Conservation (phyloP, 2,113 vertebrate genomes). For the Sigmodon hispidus region DNA sequence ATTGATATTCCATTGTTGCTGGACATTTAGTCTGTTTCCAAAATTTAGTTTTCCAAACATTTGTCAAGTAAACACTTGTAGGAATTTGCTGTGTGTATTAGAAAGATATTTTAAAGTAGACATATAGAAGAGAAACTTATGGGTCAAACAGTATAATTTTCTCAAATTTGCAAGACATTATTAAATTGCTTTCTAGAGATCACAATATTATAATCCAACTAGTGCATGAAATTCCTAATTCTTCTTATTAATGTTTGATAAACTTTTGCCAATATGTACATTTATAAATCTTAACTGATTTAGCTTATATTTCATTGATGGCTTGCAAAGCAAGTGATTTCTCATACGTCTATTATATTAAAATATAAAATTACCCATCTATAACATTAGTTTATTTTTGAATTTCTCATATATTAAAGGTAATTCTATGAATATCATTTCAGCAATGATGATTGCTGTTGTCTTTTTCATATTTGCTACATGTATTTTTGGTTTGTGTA, state of each 20-base stretch:
- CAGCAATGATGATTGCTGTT: background rate
- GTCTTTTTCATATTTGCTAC: background rate
- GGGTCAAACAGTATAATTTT: background rate
- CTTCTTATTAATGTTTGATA: background rate
- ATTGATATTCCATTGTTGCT: background rate
- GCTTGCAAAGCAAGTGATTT: background rate
- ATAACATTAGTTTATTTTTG: slow-evolving; percentile 29
- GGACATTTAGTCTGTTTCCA: background rate
- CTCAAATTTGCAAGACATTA: background rate
- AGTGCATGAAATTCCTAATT: slow-evolving; percentile 40
- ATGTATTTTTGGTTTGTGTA: slow-evolving; percentile 40
- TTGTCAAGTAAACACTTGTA: background rate
- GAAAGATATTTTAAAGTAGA: background rate
- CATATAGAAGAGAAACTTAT: slow-evolving; percentile 29
- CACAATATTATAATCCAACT: background rate
- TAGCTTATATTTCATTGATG: slow-evolving; percentile 5
- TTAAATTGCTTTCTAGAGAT: background rate
- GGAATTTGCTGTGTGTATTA: background rate
- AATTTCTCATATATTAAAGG: background rate
- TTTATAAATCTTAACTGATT: background rate
- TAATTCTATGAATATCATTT: background rate
- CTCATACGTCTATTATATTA: background rate
- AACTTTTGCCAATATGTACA: background rate
- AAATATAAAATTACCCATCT: background rate
- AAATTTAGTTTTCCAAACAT: slow-evolving; percentile 39